These are phyloP conservation scores for Solenopsis invicta DNA, from an alignment of 1,140 invertebrate genomes.

Conservation along the genomic window DNA sequence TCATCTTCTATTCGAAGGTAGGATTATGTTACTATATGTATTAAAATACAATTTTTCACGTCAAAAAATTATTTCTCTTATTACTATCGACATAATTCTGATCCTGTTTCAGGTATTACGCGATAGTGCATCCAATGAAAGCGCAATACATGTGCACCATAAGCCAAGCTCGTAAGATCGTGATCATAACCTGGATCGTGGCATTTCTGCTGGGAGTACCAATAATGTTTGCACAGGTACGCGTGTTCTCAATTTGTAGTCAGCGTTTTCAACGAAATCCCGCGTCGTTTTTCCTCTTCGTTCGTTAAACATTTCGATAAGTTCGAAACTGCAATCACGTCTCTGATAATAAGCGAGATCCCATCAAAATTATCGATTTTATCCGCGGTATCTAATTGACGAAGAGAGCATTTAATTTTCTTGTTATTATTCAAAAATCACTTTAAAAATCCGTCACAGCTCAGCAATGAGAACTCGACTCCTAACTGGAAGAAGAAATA, in stretches of 20 bases:
- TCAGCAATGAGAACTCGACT: background rate
- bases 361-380: background rate
- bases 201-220: conserved; percentile 89
- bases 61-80: background rate
- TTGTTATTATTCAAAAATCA: background rate
- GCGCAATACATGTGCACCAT: conserved; percentile 92
- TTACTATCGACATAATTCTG: conserved; percentile 10
- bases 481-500: background rate
- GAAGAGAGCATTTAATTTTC: conserved; percentile 4
- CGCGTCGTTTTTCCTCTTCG: background rate
- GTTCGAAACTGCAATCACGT: background rate
- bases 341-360: background rate
- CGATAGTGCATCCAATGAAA: conserved; percentile 92
- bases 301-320: background rate
- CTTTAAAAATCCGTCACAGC: background rate
- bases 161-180: conserved; percentile 90
- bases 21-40: background rate
- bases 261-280: background rate
- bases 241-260: background rate
- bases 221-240: conserved; percentile 88
- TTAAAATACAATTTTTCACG: background rate
- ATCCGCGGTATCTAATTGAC: background rate
- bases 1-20: too few relatives aligned
- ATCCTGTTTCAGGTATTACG: conserved; percentile 90
- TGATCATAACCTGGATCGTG: conserved; percentile 89